A percentile compares a stretch with the other conserved stretches of the same genome.
These are phyloP conservation scores for Microcebus jonahi DNA, from an alignment of 2,113 vertebrate genomes.

Conservation along the genomic window DNA sequence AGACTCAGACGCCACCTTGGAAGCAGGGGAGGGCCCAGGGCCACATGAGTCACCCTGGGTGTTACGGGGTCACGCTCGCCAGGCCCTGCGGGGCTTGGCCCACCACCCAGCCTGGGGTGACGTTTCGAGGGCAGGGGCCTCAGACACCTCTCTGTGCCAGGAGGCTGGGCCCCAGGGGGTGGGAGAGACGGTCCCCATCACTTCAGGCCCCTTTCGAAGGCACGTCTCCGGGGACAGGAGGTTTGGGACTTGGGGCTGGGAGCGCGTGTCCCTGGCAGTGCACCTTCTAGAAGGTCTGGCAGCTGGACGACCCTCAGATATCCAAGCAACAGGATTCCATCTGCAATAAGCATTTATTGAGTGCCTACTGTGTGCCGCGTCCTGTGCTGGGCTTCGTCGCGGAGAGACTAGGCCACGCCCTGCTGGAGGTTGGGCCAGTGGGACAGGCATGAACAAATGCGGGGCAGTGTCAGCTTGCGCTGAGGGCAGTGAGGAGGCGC, in stretches of 20 bases:
- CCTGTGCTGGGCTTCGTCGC: neutral
- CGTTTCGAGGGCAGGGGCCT: neutral
- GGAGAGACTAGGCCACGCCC: neutral
- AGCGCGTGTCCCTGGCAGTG: neutral
- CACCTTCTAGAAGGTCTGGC: neutral
- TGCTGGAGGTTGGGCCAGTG: neutral
- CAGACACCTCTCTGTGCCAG: neutral
- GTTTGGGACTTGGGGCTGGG: neutral
- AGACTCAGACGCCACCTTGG: too few species aligned
- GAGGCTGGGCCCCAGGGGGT: neutral
- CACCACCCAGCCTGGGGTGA: neutral
- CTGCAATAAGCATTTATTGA: neutral
- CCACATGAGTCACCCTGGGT: neutral
- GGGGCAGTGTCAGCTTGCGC: neutral
- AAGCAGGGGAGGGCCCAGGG: neutral
- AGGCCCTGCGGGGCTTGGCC: neutral
- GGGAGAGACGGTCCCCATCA: too few species aligned
- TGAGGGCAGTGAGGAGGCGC: neutral
- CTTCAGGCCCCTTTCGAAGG: neutral
- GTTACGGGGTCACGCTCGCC: fast-evolving
- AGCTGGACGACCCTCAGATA: neutral
- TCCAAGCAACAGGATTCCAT: neutral
- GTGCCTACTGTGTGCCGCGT: neutral
- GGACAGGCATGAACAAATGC: neutral
- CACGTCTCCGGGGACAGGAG: neutral